Base-by-base conservation (phyloP, 2,797 vertebrate genomes). In the Rachycentron canadum region DNA sequence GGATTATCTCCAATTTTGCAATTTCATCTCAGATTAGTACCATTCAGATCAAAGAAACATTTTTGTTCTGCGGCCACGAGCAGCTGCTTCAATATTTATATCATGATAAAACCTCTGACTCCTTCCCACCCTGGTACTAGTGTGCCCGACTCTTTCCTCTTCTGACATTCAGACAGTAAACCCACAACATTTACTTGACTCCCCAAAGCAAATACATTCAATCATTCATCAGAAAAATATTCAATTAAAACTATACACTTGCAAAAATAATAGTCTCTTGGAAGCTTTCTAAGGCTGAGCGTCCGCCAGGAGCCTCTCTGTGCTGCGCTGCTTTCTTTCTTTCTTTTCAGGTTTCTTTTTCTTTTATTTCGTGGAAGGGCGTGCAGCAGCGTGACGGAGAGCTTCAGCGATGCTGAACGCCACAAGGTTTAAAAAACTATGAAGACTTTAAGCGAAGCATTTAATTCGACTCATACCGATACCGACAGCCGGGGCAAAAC, bases 211-310 rank as follows among this genome's bases (percentile, higher is more conserved):
- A 89, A 84, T 91, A 91, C 91, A 91, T 91, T 91, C 86, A 90
- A 83, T 63, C 81, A 82, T 80, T 85, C 84, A 63, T 78, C 89
- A 84, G 76, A 88, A 85, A 90, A 86, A 90, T 84, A 91, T 14
- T 81, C 70, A 76, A 78, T 83, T 66, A 45, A 81, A 89, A 86
- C 79, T 86, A 21, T 83, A 86, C 80, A 77, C 69, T 77, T 85
- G 86, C 72, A 90, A 90, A 90, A 86, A 90, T 88, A 90, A 89
- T 82, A 86, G 83, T 87, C 78, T 92, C 82, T 90, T 59, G 65
- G 79, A 79, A 85, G 86, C 79, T 76, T 82, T 61, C 81, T 84
- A 88, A 88, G 88, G 86, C 88, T 61, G 76, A 7, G 79, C 65
- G 58, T 87, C 71, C 52, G 70, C 52, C 70, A 3, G 56, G 78